These are phyloP conservation scores for Alloscopus bannaensis DNA, from an alignment of 2,888 invertebrate species.

Conservation along the genomic window DNA sequence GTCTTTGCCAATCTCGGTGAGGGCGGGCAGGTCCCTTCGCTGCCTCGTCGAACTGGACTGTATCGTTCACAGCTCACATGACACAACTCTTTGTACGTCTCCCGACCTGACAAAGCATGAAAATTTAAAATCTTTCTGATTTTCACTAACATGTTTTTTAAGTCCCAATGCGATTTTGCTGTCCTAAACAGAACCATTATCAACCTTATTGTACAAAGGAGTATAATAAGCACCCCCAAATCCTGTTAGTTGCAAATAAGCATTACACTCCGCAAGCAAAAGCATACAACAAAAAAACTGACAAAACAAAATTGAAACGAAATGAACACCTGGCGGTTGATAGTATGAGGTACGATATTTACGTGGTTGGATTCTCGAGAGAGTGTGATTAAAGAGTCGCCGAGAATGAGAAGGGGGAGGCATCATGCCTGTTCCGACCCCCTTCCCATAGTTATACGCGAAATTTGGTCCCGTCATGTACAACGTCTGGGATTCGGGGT, in stretches of 20 bases:
- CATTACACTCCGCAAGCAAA: conserved; percentile 34
- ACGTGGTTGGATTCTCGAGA: conserved; percentile 72
- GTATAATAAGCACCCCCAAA: no score
- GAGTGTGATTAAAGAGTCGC: conserved; percentile 71
- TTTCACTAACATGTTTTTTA: no score
- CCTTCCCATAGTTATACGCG: conserved; percentile 62
- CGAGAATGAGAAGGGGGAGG: conserved; percentile 70
- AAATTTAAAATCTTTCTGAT: not conserved
- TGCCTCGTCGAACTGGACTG: conserved; percentile 92
- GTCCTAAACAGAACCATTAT: no score
- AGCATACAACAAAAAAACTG: conserved; percentile 33
- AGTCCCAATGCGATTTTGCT: no score
- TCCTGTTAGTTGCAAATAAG: no score
- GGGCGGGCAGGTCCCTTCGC: conserved; percentile 80
- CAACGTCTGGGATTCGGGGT: conserved; percentile 70
- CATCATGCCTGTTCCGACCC: conserved; percentile 66
- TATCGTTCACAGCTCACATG: conserved; percentile 84
- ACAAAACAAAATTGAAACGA: conserved; percentile 47
- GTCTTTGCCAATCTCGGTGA: conserved; percentile 73
- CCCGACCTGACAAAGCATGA: conserved; percentile 76
- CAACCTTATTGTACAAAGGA: no score
- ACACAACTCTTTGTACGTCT: conserved; percentile 80
- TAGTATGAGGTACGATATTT: conserved; percentile 71
- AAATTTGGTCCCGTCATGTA: conserved; percentile 71
- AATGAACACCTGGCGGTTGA: conserved; percentile 70